phyloP scores from a whole-genome alignment of 1,140 invertebrate genomes.

The Cydia fagiglandana region DNA sequence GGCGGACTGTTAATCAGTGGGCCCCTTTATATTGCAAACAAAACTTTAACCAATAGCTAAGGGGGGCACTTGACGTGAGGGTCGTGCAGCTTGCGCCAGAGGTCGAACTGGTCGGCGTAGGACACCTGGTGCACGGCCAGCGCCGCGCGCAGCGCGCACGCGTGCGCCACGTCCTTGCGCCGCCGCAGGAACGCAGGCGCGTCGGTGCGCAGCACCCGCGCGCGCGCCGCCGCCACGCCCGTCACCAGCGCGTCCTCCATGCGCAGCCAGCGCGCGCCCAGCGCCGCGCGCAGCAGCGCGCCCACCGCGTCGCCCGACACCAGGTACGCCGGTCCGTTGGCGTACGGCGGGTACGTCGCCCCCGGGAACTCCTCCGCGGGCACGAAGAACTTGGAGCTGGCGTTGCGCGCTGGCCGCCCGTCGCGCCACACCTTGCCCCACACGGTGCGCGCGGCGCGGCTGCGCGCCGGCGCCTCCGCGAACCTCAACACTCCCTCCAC shows the following conservation, averaged over 20 bases:
- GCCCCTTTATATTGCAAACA: too few species aligned
- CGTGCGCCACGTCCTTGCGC: conserved; percentile 82
- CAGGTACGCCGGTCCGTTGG: conserved; percentile 92
- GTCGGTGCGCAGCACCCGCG: conserved; percentile 85
- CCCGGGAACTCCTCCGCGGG: conserved; percentile 85
- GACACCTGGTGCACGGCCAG: conserved; percentile 95
- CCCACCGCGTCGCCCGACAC: conserved; percentile 84
- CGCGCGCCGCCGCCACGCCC: conserved; percentile 88
- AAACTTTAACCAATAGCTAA: conserved; percentile 37
- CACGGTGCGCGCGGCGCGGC: conserved; percentile 83
- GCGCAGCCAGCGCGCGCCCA: conserved; percentile 88
- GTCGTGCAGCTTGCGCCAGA: conserved; percentile 93
- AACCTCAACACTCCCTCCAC: conserved; percentile 87
- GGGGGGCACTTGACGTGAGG: conserved; percentile 86
- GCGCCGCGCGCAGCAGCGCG: conserved; percentile 85
- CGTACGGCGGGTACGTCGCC: conserved; percentile 84
- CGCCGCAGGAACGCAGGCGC: conserved; percentile 88
- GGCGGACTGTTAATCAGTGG: too few species aligned
- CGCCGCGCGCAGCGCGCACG: conserved; percentile 88
- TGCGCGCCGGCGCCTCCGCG: conserved; percentile 83
- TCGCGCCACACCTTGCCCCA: conserved; percentile 90
- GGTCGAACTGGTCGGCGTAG: conserved; percentile 91
- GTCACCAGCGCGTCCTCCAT: conserved; percentile 95
- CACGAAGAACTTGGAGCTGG: conserved; percentile 92
- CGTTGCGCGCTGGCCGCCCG: conserved; percentile 92